Evolutionary conservation across 2,797 vertebrate genomes (phyloP), one percentile per base, ranked within the genome.

Genomic region (Phyllotis vaccarum): DNA sequence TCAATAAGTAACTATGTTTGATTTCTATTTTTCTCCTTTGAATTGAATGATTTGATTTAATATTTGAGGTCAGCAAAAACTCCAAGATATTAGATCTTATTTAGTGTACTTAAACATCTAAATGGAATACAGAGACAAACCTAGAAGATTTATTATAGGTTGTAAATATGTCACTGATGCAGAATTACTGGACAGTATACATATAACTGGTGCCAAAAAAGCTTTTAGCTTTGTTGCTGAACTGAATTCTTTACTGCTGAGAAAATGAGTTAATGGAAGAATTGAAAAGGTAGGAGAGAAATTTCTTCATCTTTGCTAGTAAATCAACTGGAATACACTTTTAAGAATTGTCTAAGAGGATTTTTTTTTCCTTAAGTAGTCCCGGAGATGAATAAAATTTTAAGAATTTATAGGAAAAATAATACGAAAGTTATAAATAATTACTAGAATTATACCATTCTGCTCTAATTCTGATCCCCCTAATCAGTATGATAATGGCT

Each of bases 161-260:
- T 98, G 91, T 99, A 99, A 99, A 99, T 99, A 98, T 98, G 98
- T 99, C 98, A 98, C 98, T 99, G 98, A 98, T 98, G 98, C 98
- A 98, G 98, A 99, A 98, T 98, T 98, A 98, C 99, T 99, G 98
- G 98, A 99, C 98, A 99, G 98, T 98, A 99, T 98, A 98, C 98
- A 98, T 96, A 97, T 90, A 97, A 97, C 96, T 96, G 97, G 98
- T 98, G 99, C 99, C 99, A 99, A 99, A 99, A 99, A 99, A 99
- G 99, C 99, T 99, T 99, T 99, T 99, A 99, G 98, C 98, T 98
- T 99, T 99, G 98, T 98, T 99, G 98, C 98, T 98, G 98, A 98
- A 98, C 98, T 98, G 98, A 97, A 99, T 99, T 98, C 98, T 99
- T 99, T 98, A 99, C 98, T 98, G 98, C 98, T 99, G 98, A 99